phyloP scores from a whole-genome alignment of 2,888 invertebrate genomes.

The Tetramorium bicarinatum region DNA sequence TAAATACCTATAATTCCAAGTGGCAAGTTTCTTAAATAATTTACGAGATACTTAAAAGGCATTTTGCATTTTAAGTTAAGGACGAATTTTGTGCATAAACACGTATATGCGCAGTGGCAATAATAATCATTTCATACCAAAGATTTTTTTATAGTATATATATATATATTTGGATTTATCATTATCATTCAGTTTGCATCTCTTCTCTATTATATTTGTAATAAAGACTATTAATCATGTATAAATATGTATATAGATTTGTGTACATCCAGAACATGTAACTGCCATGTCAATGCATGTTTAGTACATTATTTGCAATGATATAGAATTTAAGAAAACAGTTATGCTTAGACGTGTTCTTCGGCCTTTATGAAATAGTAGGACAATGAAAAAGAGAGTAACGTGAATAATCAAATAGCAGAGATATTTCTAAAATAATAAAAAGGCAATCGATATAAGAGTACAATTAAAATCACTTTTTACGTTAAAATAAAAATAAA shows the following conservation, averaged over 20 bases:
- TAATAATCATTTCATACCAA: constrained; percentile 83
- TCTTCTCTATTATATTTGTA: constrained; percentile 48
- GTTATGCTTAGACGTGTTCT: constrained; percentile 11
- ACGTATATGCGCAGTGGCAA: constrained; percentile 74
- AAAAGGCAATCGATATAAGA: not conserved
- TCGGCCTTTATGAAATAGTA: constrained; percentile 13
- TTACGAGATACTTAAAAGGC: constrained; percentile 28
- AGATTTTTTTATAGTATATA: constrained; percentile 79
- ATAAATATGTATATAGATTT: constrained; percentile 74
- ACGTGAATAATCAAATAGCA: constrained; percentile 19
- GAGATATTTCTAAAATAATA: not conserved
- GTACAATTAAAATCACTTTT: constrained; percentile 13
- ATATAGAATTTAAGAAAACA: constrained; percentile 31
- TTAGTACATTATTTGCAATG: constrained; percentile 14
- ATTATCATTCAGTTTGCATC: constrained; percentile 61
- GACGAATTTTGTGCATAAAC: constrained; percentile 52
- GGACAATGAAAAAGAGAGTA: constrained; percentile 18
- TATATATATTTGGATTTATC: constrained; percentile 48
- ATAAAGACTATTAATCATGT: constrained; percentile 59
- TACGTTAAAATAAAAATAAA: constrained; percentile 4
- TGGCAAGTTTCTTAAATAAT: constrained; percentile 14
- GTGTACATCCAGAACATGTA: constrained; percentile 62
- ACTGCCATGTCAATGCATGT: constrained; percentile 52
- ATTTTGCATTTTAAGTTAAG: constrained; percentile 52
- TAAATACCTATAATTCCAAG: not conserved